phyloP scores from a whole-genome alignment of 37 sponge, comb jelly and placozoan species.

The Sycon ciliatum region DNA sequence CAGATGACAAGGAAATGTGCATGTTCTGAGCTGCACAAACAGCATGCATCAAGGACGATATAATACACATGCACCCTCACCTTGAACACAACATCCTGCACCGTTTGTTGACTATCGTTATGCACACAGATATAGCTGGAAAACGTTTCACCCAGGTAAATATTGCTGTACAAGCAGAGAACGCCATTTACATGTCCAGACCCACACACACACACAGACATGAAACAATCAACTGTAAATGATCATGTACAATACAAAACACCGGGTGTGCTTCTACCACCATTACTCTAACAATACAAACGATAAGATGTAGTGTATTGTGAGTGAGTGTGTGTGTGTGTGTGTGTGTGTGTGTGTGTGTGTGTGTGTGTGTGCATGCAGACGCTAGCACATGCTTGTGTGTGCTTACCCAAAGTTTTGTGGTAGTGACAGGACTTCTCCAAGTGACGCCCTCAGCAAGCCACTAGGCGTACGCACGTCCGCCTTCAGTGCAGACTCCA shows the following conservation, averaged over 20 bases:
- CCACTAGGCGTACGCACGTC: background rate
- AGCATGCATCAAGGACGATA: background rate
- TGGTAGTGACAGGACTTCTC: slow-evolving; percentile 12
- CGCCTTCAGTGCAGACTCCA: background rate
- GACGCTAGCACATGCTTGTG: background rate
- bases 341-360: background rate
- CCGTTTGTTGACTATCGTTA: background rate
- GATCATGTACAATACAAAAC: no score
- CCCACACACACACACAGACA: no score
- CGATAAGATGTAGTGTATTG: background rate
- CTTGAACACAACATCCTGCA: background rate
- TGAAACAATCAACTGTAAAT: no score
- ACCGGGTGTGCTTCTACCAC: no score
- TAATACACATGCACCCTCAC: background rate
- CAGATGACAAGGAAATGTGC: no score
- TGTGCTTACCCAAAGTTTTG: background rate
- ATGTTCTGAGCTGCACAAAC: background rate
- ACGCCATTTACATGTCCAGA: no score
- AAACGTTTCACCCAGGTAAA: slow-evolving; percentile 11
- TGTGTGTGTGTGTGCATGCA: background rate
- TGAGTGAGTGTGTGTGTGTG: background rate
- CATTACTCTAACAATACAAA: background rate
- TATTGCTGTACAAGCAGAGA: no score
- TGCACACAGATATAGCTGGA: slow-evolving; percentile 3
- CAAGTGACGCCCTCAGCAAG: background rate